Evolutionary conservation across 1,140 invertebrate species (phyloP).

Genomic region (Platyscapa corneri): DNA sequence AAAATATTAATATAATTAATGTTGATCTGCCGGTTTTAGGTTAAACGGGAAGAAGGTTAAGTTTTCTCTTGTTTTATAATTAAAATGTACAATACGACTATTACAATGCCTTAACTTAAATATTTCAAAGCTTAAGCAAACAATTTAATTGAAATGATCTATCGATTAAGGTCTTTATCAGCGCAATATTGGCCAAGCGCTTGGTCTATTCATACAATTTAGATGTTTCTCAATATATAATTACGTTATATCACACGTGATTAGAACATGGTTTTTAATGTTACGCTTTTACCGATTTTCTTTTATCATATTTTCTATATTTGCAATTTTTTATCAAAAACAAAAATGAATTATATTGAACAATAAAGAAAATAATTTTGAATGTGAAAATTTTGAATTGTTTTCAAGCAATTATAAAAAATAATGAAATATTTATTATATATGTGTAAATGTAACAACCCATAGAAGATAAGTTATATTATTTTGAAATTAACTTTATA

Average conservation of each 20-base stretch:
- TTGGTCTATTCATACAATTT: conserved; percentile 3
- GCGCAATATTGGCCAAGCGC: not conserved
- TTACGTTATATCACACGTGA: not conserved
- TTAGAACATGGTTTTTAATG: not conserved
- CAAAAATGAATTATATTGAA: no score
- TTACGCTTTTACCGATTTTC: not conserved
- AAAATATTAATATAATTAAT: not conserved
- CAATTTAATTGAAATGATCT: not conserved
- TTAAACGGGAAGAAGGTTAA: conserved; percentile 7
- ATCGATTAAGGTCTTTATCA: not conserved
- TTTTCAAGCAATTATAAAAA: no score
- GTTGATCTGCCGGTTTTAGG: conserved; percentile 3
- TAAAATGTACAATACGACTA: not conserved
- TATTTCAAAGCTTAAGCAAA: not conserved
- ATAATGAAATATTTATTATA: no score
- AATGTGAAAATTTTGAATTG: no score
- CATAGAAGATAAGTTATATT: no score
- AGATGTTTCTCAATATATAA: not conserved
- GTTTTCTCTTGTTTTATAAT: not conserved
- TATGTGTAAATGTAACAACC: no score
- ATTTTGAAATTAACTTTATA: no score
- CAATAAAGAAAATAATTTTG: no score
- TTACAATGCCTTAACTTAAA: not conserved
- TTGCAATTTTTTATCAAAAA: no score
- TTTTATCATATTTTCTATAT: not conserved